Conservation (phyloP, 2,113 vertebrate genomes). For the Lampris megalopsis region DNA sequence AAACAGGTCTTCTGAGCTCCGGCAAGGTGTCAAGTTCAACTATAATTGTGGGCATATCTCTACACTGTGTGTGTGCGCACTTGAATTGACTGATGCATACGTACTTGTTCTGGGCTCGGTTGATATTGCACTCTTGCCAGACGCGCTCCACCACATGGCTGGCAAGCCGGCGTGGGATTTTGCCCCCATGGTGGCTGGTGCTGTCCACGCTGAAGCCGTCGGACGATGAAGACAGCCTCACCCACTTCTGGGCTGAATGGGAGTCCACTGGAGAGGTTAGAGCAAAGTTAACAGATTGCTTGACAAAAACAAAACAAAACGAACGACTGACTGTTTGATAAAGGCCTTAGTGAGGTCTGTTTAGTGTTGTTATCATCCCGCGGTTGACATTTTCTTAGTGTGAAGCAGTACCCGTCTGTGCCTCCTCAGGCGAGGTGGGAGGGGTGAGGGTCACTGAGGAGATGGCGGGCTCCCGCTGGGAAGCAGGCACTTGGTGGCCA, state of each 20-base stretch:
- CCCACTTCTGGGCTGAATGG: slow-evolving; percentile 95
- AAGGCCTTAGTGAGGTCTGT: background rate
- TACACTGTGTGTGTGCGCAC: no score
- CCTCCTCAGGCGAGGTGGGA: slow-evolving; percentile 96
- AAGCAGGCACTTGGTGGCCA: slow-evolving; percentile 96
- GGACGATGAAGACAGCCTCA: slow-evolving; percentile 90
- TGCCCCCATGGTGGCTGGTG: slow-evolving; percentile 95
- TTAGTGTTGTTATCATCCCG: background rate
- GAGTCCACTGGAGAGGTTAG: slow-evolving; percentile 86
- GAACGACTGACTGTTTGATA: background rate
- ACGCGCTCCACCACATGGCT: slow-evolving; percentile 95
- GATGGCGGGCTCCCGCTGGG: slow-evolving; percentile 96
- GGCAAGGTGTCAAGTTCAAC: background rate
- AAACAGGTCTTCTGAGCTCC: background rate
- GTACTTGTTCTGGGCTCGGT: slow-evolving; percentile 96
- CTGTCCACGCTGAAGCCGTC: slow-evolving; percentile 91
- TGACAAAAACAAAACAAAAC: background rate
- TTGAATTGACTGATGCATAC: slow-evolving; percentile 39
- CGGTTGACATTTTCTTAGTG: background rate
- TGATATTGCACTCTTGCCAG: slow-evolving; percentile 99
- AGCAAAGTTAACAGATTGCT: background rate
- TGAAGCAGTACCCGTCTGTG: slow-evolving; percentile 88
- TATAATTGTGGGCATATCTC: background rate
- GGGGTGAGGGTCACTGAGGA: slow-evolving; percentile 97
- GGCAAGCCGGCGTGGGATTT: slow-evolving; percentile 92